Conservation (phyloP, 2,113 vertebrate genomes). For the Calonectris borealis region DNA sequence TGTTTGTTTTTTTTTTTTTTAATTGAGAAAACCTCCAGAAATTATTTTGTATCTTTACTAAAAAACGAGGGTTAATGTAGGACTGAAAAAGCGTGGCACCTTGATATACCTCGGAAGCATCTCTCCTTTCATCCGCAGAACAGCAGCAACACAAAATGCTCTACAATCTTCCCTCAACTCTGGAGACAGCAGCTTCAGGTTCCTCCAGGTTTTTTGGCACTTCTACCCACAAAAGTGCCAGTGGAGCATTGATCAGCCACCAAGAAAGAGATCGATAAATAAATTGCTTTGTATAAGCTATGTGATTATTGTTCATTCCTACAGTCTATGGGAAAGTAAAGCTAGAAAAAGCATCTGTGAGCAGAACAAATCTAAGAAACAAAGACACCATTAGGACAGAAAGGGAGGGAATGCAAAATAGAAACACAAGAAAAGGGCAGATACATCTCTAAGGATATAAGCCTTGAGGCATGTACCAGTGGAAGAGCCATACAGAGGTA, state of each 20-base stretch:
- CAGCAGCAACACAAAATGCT: background rate
- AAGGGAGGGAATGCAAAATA: background rate
- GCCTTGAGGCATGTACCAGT: background rate
- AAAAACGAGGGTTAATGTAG: background rate
- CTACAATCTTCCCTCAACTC: background rate
- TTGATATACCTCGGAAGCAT: background rate
- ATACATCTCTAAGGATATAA: background rate
- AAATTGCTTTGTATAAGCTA: background rate
- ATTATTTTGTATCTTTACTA: background rate
- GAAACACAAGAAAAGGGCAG: background rate
- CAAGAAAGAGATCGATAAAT: background rate
- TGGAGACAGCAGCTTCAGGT: background rate
- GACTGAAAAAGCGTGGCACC: background rate
- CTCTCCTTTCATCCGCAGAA: background rate
- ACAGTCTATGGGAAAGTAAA: background rate
- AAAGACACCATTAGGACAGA: background rate
- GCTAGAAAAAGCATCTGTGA: background rate
- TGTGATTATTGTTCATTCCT: background rate
- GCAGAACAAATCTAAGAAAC: background rate
- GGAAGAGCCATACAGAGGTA: background rate
- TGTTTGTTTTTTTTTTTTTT: background rate
- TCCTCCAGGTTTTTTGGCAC: background rate
- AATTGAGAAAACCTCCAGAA: background rate
- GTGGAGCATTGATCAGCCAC: background rate
- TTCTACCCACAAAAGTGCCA: background rate